Base-by-base conservation (phyloP, 1,140 invertebrate genomes). In the Bradynema listronoti region DNA sequence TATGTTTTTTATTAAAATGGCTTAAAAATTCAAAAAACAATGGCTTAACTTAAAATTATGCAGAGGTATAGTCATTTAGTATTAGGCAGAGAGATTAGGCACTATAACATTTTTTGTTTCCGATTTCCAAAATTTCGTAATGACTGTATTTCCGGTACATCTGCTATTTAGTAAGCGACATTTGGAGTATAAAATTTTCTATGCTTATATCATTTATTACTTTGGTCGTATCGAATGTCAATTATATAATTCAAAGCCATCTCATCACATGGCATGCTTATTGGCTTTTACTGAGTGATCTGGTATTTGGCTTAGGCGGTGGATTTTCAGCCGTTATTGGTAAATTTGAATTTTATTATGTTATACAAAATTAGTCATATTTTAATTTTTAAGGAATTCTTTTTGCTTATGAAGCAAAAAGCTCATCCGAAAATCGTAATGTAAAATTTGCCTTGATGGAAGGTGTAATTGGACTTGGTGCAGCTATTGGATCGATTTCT, bases 301-400 rank as follows among this genome's bases (percentile, higher is more conserved):
- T 72, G 11, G 16, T 72, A 19, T 73, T 73, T 43, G 72, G 71
- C 11, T 42, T 74, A 33, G 63, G 61, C 42, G 71, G 71, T 24
- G 71, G 71, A 29, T 73, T 75, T 42, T 70, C 59, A 25, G 63
- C 71, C 27, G 59, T 72, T 41, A 72, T 72, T 19, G 64, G 68
- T 66, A 14, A 56, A 47, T 51, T 45, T 58, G 7, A 22, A 24
- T 7, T 22, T 22, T 29, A 3, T 42, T 7, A 1, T 56, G 19
- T 58, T 5, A 27, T 57, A 30, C 22, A 55, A 27, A 56, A 47
- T 4, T 56, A 33, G 30, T 56, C 30, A 22, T 27, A 66, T 42
- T 33, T 47, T 32, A 6, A 14, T 5, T 49, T 51, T 66, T 63
- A 11, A 67, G 58, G 69, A 19, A 56, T 59, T 30, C 41, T 65